Evolutionary conservation across 1,140 invertebrate species (phyloP).

Genomic region (Cyrtorhinus lividipennis): DNA sequence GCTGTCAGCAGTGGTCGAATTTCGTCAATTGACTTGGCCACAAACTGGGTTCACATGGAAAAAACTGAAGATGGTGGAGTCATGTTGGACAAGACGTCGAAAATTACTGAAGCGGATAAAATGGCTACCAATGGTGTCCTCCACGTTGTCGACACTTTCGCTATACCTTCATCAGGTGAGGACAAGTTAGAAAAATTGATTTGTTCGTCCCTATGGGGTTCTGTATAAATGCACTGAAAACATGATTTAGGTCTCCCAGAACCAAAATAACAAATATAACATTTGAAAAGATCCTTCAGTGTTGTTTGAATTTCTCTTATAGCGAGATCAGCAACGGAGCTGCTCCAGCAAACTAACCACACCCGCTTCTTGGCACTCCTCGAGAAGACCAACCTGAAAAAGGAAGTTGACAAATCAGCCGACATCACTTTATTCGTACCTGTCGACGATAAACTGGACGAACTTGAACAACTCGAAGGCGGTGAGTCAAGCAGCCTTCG

Average conservation of each 20-base stretch:
- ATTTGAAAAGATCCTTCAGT: too few species aligned
- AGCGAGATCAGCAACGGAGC: constrained; percentile 29
- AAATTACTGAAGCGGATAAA: constrained; percentile 30
- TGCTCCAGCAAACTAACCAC: constrained; percentile 30
- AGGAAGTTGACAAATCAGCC: constrained; percentile 29
- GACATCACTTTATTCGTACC: constrained; percentile 41
- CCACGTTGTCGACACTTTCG: constrained; percentile 37
- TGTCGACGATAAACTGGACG: constrained; percentile 34
- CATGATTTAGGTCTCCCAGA: too few species aligned
- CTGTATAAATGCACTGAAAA: too few species aligned
- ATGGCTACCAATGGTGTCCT: constrained; percentile 42
- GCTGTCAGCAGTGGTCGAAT: constrained; percentile 29
- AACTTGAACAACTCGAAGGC: constrained; percentile 11
- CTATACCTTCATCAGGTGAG: constrained; percentile 36
- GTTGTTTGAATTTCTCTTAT: constrained; percentile 15
- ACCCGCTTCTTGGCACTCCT: constrained; percentile 32
- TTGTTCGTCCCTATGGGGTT: too few species aligned
- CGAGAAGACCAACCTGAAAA: constrained; percentile 30
- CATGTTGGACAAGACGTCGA: constrained; percentile 24
- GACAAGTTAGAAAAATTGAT: too few species aligned
- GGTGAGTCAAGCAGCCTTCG: neutral
- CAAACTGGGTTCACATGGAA: constrained; percentile 30
- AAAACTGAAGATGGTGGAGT: constrained; percentile 32
- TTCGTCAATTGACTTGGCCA: constrained; percentile 30
- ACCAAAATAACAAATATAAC: too few species aligned